Base-by-base conservation (phyloP, 2,113 vertebrate genomes). In the Benitochromis conjunctus region DNA sequence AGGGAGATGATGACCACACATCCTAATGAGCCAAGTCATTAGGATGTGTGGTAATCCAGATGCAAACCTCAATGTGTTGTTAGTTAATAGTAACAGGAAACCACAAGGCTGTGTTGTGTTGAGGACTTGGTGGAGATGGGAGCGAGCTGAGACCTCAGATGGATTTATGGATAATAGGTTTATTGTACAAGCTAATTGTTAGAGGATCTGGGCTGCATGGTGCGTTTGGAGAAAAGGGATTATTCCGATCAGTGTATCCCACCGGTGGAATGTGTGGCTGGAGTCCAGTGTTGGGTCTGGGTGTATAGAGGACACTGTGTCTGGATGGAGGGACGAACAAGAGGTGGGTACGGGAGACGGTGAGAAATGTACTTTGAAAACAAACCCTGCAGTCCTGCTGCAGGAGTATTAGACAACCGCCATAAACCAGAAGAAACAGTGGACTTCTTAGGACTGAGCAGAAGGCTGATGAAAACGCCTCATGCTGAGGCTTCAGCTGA, bases 141-240 rank as follows among this genome's bases (percentile, higher is more conserved):
- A 2, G 53, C 12, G 29, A 89, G 82, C 71, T 29, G 76, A 82
- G 84, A 80, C 87, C 90, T 81, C 89, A 51, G 90, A 91, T 91
- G 92, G 90, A 89, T 93, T 91, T 86, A 89, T 88, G 91, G 91
- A 91, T 92, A 93, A 94, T 91, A 71, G 91, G 79, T 91, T 94
- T 92, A 92, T 94, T 91, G 85, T 92, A 83, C 41, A 43, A 24
- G 83, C 85, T 94, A 93, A 94, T 92, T 95, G 93, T 94, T 90
- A 9, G 77, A 91, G 91, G 85, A 94, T 91, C 88, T 64, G 24
- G 87, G 83, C 62, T 83, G 82, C 79, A 58, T 78, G 91, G 86
- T 79, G 84, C 34, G 43, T 84, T 91, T 38, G 66, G 82, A 91
- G 87, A 60, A 78, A 83, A 78, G 24, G 81, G 93, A 92, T 94